Conservation (phyloP, 2,113 vertebrate species). For the Dipodomys spectabilis region DNA sequence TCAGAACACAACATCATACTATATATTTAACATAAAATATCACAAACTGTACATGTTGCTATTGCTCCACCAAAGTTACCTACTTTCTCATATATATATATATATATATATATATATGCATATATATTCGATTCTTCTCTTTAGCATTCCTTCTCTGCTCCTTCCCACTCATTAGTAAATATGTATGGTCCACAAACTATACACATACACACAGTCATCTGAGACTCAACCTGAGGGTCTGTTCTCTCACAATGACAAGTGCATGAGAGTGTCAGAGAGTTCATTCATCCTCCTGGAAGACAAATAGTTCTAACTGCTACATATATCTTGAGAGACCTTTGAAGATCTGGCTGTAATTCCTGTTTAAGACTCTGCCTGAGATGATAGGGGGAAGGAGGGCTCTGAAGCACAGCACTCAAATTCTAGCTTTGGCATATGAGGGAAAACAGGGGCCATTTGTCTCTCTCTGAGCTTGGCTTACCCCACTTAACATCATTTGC, state of each 20-base stretch:
- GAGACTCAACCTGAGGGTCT: not conserved
- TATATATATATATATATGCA: no score
- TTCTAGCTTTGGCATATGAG: not conserved
- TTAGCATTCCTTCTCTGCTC: not conserved
- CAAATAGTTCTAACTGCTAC: not conserved
- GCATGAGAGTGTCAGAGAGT: not conserved
- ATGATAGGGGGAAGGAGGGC: no score
- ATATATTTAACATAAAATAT: not conserved
- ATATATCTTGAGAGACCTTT: constrained; percentile 21
- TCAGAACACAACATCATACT: not conserved
- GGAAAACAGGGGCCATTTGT: no score
- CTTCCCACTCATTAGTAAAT: not conserved
- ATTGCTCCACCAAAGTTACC: not conserved
- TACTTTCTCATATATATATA: not conserved
- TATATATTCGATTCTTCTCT: not conserved
- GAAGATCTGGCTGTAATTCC: not conserved
- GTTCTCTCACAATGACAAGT: not conserved
- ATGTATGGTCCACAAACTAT: not conserved
- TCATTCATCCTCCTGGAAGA: not conserved
- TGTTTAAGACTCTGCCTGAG: not conserved
- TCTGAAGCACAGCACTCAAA: not conserved
- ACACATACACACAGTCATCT: not conserved
- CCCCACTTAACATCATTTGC: no score
- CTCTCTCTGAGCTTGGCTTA: no score
- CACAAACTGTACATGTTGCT: not conserved